phyloP scores from a whole-genome alignment of 2,113 vertebrate genomes.

The Penelope pileata region DNA sequence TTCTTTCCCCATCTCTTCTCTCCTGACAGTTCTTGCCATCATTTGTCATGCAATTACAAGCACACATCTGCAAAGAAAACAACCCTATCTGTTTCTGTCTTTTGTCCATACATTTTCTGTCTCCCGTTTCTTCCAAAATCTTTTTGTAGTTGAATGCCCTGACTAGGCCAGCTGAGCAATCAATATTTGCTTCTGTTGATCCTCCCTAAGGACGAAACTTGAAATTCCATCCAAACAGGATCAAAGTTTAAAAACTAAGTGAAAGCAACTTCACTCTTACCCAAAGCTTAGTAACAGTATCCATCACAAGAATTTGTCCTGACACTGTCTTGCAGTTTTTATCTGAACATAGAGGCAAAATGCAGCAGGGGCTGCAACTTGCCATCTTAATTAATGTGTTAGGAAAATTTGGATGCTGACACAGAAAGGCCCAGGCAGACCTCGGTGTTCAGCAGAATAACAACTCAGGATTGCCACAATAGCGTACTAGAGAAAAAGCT shows the following conservation, averaged over 20 bases:
- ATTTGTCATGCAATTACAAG: background rate
- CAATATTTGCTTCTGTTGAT: conserved; percentile 38
- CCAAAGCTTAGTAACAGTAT: background rate
- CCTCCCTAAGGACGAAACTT: background rate
- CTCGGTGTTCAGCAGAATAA: background rate
- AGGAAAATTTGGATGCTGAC: background rate
- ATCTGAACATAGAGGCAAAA: background rate
- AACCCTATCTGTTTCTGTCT: background rate
- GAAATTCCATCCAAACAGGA: background rate
- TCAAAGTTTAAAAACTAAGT: conserved; percentile 16
- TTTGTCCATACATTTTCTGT: background rate
- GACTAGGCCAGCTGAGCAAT: background rate
- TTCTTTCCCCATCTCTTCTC: background rate
- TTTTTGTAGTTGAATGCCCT: background rate
- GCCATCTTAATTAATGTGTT: background rate
- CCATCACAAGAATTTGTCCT: background rate
- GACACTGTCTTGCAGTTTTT: background rate
- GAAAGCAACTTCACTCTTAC: background rate
- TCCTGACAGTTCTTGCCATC: background rate
- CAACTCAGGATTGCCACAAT: background rate
- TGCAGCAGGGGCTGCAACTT: background rate
- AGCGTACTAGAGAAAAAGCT: background rate
- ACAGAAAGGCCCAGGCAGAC: background rate
- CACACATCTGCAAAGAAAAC: background rate
- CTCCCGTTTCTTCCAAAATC: background rate